Base-by-base conservation (phyloP, 2,113 vertebrate genomes). In the Albula goreensis region DNA sequence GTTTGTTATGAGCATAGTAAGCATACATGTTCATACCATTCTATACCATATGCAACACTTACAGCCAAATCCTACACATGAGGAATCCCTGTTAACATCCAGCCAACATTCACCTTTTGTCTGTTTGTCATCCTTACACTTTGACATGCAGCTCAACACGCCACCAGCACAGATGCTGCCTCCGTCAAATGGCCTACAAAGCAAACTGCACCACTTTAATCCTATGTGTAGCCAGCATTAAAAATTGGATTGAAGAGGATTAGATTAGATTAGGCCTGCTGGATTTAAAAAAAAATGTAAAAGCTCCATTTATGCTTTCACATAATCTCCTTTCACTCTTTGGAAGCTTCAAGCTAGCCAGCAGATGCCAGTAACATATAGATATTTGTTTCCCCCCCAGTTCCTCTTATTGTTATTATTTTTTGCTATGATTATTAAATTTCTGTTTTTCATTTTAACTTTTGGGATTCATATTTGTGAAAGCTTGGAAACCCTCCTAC, bases 171-270 rank as follows among this genome's bases (percentile, higher is more conserved):
- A 98, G 96, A 97, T 97, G 97, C 95, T 94, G 92, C 92, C 90
- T 94, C 94, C 94, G 96, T 94, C 89, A 95, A 96, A 95, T 94
- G 96, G 95, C 96, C 96, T 96, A 96, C 95, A 96, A 97, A 96
- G 92, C 93, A 96, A 95, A 96, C 96, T 93, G 94, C 95, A 95
- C 91, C 93, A 86, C 94, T 96, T 96, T 97, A 97, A 98, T 97
- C 96, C 97, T 92, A 94, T 97, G 97, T 97, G 96, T 96, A 96
- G 96, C 97, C 96, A 96, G 97, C 97, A 98, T 98, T 97, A 98
- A 97, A 98, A 99, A 99, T 98, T 98, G 98, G 98, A 99, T 99
- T 98, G 97, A 95, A 97, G 94, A 94, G 93, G 96, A 98, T 98
- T 97, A 97, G 96, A 98, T 99, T 97, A 97, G 97, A 98, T 99